Conservation (phyloP, 2,797 vertebrate species). For the Rhynchotus rufescens region DNA sequence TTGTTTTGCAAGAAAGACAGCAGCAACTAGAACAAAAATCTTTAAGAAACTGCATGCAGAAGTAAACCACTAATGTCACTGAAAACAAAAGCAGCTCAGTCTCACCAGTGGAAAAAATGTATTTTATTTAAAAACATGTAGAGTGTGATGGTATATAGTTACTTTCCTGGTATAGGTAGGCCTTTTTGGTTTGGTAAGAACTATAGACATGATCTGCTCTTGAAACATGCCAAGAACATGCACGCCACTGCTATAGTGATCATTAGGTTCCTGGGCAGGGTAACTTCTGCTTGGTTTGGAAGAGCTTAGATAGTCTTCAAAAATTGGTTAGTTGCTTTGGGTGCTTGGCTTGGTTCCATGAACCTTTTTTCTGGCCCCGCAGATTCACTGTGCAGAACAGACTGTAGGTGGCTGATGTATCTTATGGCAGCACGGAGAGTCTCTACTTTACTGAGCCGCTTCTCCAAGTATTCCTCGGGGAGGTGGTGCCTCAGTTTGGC, state of each 20-base stretch:
- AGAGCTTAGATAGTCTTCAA: constrained; percentile 29
- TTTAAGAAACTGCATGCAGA: not conserved
- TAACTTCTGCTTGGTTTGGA: not conserved
- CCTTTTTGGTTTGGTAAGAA: not conserved
- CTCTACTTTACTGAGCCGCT: constrained; percentile 85
- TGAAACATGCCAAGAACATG: not conserved
- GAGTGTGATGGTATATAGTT: not conserved
- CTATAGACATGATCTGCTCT: not conserved
- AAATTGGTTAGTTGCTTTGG: not conserved
- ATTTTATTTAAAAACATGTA: constrained; percentile 33
- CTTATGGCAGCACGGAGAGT: constrained; percentile 84
- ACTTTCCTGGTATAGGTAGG: not conserved
- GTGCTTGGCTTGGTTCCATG: not conserved
- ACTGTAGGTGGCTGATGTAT: constrained; percentile 81
- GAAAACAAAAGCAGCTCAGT: not conserved
- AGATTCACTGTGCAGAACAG: constrained; percentile 64
- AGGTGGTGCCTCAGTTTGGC: constrained; percentile 82
- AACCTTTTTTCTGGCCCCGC: not conserved
- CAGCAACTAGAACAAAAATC: not conserved
- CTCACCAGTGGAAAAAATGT: constrained; percentile 1
- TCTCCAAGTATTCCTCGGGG: constrained; percentile 81
- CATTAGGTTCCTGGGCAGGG: not conserved
- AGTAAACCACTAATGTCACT: not conserved
- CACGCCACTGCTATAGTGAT: not conserved
- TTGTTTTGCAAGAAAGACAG: not conserved